Evolutionary conservation across 2,888 invertebrate genomes (phyloP).

Genomic region (Oscheius sp.): DNA sequence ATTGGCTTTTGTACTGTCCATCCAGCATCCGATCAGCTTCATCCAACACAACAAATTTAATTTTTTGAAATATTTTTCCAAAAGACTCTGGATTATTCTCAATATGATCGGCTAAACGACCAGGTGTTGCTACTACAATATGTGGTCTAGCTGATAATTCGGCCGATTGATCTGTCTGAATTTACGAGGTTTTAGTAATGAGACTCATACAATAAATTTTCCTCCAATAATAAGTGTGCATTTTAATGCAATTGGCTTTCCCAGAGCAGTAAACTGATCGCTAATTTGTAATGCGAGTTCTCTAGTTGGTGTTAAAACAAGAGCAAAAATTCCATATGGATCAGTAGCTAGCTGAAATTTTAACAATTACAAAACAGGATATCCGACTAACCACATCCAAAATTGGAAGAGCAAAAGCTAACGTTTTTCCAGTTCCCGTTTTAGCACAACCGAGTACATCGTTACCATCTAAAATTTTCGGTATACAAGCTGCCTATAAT

Average conservation of each 20-base stretch:
- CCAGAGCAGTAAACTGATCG: constrained; percentile 92
- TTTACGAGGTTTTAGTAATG: neutral
- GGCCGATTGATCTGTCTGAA: constrained; percentile 83
- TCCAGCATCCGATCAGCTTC: constrained; percentile 90
- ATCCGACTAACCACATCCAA: constrained; percentile 58
- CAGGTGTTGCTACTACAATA: constrained; percentile 95
- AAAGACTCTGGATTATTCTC: constrained; percentile 78
- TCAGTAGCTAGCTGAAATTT: constrained; percentile 82
- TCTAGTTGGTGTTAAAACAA: constrained; percentile 90
- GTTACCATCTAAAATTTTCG: constrained; percentile 75
- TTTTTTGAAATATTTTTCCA: constrained; percentile 79
- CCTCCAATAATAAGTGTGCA: constrained; percentile 89
- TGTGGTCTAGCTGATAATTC: constrained; percentile 88
- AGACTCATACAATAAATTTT: constrained; percentile 47
- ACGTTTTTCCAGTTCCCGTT: constrained; percentile 97
- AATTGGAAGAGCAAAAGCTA: constrained; percentile 85
- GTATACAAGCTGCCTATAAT: constrained; percentile 67
- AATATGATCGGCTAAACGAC: constrained; percentile 90
- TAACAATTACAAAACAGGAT: neutral
- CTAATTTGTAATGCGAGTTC: constrained; percentile 76
- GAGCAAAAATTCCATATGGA: constrained; percentile 93
- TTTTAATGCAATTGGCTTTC: constrained; percentile 86
- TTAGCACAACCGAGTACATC: constrained; percentile 96
- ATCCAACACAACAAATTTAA: constrained; percentile 90
- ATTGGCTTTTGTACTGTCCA: constrained; percentile 75